A percentile compares a stretch with the other conserved stretches of the same genome.
Evolutionary conservation across 2,113 vertebrate genomes (phyloP).

Genomic region (Aegotheles bennettii): DNA sequence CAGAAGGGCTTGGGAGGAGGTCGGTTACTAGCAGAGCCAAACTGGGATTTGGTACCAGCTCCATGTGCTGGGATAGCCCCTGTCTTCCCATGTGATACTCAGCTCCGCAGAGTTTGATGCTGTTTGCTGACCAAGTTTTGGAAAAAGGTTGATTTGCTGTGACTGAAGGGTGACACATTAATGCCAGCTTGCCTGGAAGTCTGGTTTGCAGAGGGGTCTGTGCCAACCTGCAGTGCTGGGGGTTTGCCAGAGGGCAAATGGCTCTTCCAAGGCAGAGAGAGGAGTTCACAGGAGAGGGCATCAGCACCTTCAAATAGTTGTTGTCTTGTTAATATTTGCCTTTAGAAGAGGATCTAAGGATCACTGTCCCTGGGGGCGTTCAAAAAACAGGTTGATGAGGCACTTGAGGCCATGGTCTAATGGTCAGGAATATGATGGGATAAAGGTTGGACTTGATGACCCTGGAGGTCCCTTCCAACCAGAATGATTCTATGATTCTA

Average conservation of each 20-base stretch:
- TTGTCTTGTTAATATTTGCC: neutral
- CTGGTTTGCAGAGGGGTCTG: neutral
- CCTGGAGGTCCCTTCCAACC: no score
- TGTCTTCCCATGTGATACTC: no score
- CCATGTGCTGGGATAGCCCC: neutral
- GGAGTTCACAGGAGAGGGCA: neutral
- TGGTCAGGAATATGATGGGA: no score
- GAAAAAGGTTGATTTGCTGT: neutral
- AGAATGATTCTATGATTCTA: no score
- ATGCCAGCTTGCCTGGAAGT: neutral
- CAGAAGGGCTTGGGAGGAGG: neutral
- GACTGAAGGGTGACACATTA: no score
- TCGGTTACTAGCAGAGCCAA: neutral
- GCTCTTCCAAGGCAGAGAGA: neutral
- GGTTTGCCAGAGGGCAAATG: neutral
- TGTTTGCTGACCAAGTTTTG: neutral
- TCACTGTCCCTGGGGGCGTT: no score
- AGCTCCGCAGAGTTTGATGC: rapidly evolving
- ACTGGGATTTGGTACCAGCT: neutral
- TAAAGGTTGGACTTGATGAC: no score
- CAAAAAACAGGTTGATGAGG: no score
- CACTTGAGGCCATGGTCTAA: no score
- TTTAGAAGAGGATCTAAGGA: neutral
- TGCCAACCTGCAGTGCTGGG: neutral
- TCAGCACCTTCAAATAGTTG: neutral